Conservation (phyloP, 2,888 invertebrate species). For the Sturmia bella region DNA sequence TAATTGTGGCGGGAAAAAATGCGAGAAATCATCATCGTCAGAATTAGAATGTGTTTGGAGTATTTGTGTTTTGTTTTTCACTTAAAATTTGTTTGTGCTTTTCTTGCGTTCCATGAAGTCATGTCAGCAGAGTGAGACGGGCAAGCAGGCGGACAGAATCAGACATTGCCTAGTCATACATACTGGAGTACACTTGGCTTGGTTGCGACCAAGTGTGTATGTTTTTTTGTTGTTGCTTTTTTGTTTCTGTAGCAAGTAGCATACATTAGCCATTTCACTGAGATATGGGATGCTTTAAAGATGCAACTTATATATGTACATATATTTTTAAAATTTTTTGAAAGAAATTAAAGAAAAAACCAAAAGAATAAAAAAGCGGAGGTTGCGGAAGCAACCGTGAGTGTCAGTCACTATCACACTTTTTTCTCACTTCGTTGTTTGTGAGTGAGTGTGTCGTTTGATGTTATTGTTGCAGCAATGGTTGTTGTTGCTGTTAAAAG, state of each 20-base stretch:
- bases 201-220: conserved; percentile 13
- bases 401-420: conserved; percentile 73
- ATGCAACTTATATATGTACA: conserved; percentile 57
- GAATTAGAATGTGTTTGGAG: conserved; percentile 77
- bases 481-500: conserved; percentile 75
- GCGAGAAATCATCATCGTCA: conserved; percentile 69
- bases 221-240: conserved; percentile 1
- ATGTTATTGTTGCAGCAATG: conserved; percentile 71
- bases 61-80: conserved; percentile 59
- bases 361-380: conserved; percentile 60
- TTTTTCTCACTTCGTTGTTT: conserved; percentile 64
- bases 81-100: conserved; percentile 42
- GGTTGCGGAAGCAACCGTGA: conserved; percentile 71
- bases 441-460: conserved; percentile 30
- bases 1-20: conserved; percentile 69
- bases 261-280: conserved; percentile 65
- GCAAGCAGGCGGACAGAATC: conserved; percentile 64
- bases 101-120: conserved; percentile 68
- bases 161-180: conserved; percentile 56
- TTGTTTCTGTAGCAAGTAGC: conserved; percentile 58
- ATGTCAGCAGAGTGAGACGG: conserved; percentile 57
- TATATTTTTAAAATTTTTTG: conserved; percentile 10
- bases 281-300: conserved; percentile 66
- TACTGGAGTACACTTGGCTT: conserved; percentile 27
- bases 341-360: conserved; percentile 36